phyloP scores from a whole-genome alignment of 2,888 invertebrate species.

The Pyrgus malvae region DNA sequence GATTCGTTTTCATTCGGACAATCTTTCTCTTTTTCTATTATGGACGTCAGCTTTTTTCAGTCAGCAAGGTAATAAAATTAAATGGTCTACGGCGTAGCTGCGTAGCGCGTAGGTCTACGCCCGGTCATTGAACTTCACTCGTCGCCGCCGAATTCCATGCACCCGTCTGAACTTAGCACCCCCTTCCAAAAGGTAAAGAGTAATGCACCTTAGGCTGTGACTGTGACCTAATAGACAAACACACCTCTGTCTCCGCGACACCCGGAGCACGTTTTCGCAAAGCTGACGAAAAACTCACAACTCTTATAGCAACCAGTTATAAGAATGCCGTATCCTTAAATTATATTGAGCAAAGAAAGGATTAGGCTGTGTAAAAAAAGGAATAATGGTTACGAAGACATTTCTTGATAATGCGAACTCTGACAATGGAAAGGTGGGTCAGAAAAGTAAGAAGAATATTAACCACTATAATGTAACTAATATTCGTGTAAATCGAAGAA shows the following conservation, averaged over 20 bases:
- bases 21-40: neutral
- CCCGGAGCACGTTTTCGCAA: neutral
- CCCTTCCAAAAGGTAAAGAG: conserved; percentile 58
- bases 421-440: no score
- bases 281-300: neutral
- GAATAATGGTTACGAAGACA: no score
- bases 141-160: conserved; percentile 65
- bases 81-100: conserved; percentile 69
- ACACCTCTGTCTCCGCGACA: conserved; percentile 13
- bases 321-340: no score
- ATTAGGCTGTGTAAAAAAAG: no score
- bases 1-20: neutral
- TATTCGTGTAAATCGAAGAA: no score
- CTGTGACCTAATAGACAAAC: conserved; percentile 32
- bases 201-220: conserved; percentile 49
- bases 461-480: no score
- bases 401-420: no score
- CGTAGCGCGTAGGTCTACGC: conserved; percentile 74
- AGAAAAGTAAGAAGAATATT: no score
- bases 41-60: conserved; percentile 12
- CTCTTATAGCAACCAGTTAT: no score
- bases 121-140: conserved; percentile 66
- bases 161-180: conserved; percentile 61
- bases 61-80: conserved; percentile 23
- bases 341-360: no score